A percentile compares a stretch with the other conserved stretches of the same genome.
These are phyloP conservation scores for Chironex yamaguchii DNA, from an alignment of 30 jellyfish, hydroid and myxozoan genomes.

Conservation along the genomic window DNA sequence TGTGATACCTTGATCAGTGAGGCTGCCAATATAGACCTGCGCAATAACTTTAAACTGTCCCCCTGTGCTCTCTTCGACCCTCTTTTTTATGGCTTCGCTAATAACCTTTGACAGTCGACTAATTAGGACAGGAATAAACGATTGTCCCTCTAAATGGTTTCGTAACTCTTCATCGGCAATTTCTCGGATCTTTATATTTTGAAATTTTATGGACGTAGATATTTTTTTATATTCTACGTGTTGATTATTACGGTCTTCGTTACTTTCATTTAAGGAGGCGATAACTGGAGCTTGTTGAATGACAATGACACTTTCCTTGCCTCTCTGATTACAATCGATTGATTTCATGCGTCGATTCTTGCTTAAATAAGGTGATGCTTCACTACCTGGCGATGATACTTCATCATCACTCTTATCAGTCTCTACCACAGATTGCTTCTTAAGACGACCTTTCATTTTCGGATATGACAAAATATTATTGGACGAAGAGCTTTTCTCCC, in stretches of 20 bases:
- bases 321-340: too few species aligned
- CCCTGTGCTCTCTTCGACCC: constrained; percentile 50
- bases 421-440: too few species aligned
- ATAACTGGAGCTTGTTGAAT: background rate
- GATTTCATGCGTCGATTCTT: background rate
- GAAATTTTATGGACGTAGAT: background rate
- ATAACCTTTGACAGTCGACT: constrained; percentile 57
- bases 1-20: constrained; percentile 78
- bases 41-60: constrained; percentile 72
- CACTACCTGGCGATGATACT: background rate
- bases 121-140: constrained; percentile 54
- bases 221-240: background rate
- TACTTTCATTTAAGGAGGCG: background rate
- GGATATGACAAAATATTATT: background rate
- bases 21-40: constrained; percentile 82
- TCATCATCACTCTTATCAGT: background rate
- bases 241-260: background rate
- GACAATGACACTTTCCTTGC: background rate
- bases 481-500: background rate
- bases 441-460: too few species aligned
- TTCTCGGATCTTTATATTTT: background rate
- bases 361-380: background rate
- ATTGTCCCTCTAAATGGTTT: constrained; percentile 15
- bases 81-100: constrained; percentile 69
- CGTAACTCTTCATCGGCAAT: constrained; percentile 26